Base-by-base conservation (phyloP, 92 coral and sea anemone species). In the Actinernus sp. region DNA sequence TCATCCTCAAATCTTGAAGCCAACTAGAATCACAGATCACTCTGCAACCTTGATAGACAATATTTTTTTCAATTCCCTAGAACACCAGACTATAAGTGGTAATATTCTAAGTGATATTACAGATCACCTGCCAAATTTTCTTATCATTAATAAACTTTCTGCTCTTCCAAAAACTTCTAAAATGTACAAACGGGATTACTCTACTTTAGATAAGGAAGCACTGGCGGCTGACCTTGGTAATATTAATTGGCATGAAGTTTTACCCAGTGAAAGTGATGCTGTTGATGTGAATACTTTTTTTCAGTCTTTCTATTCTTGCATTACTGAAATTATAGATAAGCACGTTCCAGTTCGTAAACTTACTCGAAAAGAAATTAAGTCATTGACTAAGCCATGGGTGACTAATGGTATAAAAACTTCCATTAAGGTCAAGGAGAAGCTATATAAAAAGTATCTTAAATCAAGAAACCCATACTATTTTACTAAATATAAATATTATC, bases 111-210 rank as follows among this genome's bases (percentile, higher is more conserved):
- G 49, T 86, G 87, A 74, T 34, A 54, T 80, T 38, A 48, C 87
- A 55, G 93, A 84, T 27, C 84, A 83, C 31, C 59, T 79, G 26
- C 87, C 87, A 39, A 79, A 85, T 45, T 85, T 73, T 47, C 31
- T 74, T 12, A 51, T 62, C 21, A 62, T 63, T 14, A 69, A 68
- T 53, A 82, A 74, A 49, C 66, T 64, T 12, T 49, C 72, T 33
- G 27, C 38, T 26, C 40, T 66, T 56, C 79, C 82, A 5, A 59
- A 57, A 49, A 26, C 52, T 5, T 5, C 65, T 45, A 76, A 76
- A 52, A 1, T 76, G 27, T 68, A 22, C 30, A 49, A 49, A 49
- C 19, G 26, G 23, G 26, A 22, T 2, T 49, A 19, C 21, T 22
- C 26, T 13, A 16, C 19, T 14, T 3, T 49, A 19, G 55, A 49